These are phyloP conservation scores for Schrankia costaestrigalis DNA, from an alignment of 2,888 invertebrate species.

Conservation along the genomic window DNA sequence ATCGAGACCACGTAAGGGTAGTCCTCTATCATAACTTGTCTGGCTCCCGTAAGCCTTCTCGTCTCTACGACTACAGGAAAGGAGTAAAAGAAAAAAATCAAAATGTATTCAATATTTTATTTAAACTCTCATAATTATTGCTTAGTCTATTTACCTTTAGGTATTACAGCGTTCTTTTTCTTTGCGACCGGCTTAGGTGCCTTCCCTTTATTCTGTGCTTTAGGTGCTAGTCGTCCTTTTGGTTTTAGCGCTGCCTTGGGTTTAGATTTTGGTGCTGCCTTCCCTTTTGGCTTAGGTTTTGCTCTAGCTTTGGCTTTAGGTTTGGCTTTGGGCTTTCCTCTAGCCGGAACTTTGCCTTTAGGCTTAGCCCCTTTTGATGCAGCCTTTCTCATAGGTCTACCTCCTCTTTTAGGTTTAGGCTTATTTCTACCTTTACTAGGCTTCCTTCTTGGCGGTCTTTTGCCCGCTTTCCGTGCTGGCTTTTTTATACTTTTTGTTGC, in stretches of 20 bases:
- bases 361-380: too few relatives aligned
- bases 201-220: background rate
- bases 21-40: slow-evolving; percentile 56
- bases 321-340: background rate
- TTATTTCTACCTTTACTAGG: too few relatives aligned
- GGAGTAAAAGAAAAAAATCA: slow-evolving; percentile 22
- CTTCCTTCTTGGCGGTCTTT: background rate
- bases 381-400: too few relatives aligned
- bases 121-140: slow-evolving; percentile 9
- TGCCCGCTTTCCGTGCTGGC: too few relatives aligned
- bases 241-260: background rate
- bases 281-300: too few relatives aligned
- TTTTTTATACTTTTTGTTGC: background rate
- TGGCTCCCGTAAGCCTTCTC: slow-evolving; percentile 56
- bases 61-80: slow-evolving; percentile 29
- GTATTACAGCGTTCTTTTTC: background rate
- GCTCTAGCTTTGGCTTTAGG: slow-evolving; percentile 1
- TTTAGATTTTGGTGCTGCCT: too few relatives aligned
- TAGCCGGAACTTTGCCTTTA: too few relatives aligned
- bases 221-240: background rate
- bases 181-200: background rate
- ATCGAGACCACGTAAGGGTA: slow-evolving; percentile 70
- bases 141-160: slow-evolving; percentile 22
- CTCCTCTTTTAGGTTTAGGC: too few relatives aligned
- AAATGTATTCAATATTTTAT: slow-evolving; percentile 21